These are phyloP conservation scores for Pararge aegeria DNA, from an alignment of 1,140 invertebrate genomes.

Conservation along the genomic window DNA sequence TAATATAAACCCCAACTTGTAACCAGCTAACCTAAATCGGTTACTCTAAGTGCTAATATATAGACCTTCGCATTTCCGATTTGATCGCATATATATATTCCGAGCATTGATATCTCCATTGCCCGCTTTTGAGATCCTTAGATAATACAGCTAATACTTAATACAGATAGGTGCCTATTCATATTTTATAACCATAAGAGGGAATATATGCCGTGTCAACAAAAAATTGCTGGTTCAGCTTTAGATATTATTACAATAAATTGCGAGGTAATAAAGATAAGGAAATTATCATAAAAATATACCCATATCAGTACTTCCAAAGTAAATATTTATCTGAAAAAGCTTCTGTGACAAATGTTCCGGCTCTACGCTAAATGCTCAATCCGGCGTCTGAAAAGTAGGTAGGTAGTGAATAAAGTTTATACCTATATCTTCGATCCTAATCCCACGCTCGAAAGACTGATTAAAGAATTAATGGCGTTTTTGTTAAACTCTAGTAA, in stretches of 20 bases:
- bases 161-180: neutral
- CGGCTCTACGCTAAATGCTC: constrained; percentile 63
- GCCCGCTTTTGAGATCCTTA: too few relatives aligned
- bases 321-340: constrained; percentile 41
- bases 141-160: neutral
- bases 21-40: too few relatives aligned
- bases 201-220: neutral
- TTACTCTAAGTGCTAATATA: too few relatives aligned
- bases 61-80: too few relatives aligned
- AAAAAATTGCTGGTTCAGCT: neutral
- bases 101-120: too few relatives aligned
- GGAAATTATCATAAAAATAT: constrained; percentile 12
- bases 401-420: constrained; percentile 61
- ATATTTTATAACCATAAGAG: neutral
- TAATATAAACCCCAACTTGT: too few relatives aligned
- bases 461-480: constrained; percentile 61
- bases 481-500: constrained; percentile 46
- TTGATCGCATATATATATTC: too few relatives aligned
- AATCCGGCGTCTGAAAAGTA: constrained; percentile 58
- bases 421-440: constrained; percentile 62
- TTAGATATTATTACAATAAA: neutral
- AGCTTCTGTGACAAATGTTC: constrained; percentile 52
- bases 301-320: constrained; percentile 21
- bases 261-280: neutral
- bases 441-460: constrained; percentile 67